Percentiles rank a stretch among this genome's conserved stretches.
Conservation (phyloP, 2,113 vertebrate species). For the Sinocyclocheilus maitianheensis region DNA sequence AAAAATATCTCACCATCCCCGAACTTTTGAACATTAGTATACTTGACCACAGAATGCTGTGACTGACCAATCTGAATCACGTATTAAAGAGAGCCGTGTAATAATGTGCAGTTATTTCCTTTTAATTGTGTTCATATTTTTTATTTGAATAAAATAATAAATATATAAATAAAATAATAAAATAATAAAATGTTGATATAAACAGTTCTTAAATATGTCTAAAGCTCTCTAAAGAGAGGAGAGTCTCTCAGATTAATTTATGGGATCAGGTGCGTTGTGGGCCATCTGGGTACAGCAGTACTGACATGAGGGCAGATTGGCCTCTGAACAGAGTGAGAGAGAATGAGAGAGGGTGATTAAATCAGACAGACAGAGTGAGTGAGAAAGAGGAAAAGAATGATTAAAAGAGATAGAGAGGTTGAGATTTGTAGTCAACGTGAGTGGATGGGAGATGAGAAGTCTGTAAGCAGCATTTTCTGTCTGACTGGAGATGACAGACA, state of each 20-base stretch:
- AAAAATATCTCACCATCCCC: background rate
- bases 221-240: slow-evolving; percentile 6
- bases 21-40: background rate
- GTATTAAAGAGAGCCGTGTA: too few species aligned
- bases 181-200: background rate
- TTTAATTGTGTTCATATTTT: background rate
- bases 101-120: too few species aligned
- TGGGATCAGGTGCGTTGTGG: slow-evolving; percentile 15
- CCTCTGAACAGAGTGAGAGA: slow-evolving; percentile 4
- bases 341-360: background rate
- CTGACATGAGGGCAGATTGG: background rate
- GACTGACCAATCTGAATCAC: too few species aligned
- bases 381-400: background rate
- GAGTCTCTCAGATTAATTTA: background rate
- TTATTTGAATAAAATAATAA: background rate
- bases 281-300: slow-evolving; percentile 8
- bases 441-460: slow-evolving; percentile 26
- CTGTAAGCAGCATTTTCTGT: slow-evolving; percentile 38
- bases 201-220: background rate
- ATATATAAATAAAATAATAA: too few species aligned
- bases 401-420: slow-evolving; percentile 6
- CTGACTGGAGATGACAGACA: slow-evolving; percentile 37
- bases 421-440: background rate
- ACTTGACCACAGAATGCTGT: background rate
- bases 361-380: background rate